Percentiles rank a stretch among this genome's conserved stretches.
These are phyloP conservation scores for Falcunculus frontatus DNA, from an alignment of 2,113 vertebrate genomes.

Conservation along the genomic window DNA sequence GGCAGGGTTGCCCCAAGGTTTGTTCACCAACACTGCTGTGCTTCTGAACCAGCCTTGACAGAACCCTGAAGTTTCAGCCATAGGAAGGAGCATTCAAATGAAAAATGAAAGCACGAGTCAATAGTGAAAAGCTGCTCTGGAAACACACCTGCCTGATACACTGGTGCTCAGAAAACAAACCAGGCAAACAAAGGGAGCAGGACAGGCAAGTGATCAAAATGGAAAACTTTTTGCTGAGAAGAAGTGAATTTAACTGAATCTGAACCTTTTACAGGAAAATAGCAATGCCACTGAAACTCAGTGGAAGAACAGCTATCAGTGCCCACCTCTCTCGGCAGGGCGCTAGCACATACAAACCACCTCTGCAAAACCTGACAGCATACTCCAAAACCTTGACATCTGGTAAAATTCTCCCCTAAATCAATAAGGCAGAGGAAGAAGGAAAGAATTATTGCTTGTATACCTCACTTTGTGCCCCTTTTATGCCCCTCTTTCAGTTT, in stretches of 20 bases:
- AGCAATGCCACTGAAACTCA: not conserved
- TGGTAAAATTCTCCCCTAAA: not conserved
- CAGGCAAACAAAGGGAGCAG: not conserved
- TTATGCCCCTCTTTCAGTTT: not conserved
- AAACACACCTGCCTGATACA: not conserved
- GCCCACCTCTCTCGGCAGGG: not conserved
- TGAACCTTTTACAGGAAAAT: not conserved
- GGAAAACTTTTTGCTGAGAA: not conserved
- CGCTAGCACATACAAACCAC: not conserved
- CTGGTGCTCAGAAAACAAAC: not conserved
- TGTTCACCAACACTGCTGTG: not conserved
- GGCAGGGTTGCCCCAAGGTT: constrained; percentile 19
- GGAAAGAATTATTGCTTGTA: not conserved
- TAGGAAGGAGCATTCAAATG: not conserved
- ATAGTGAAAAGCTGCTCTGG: constrained; percentile 2
- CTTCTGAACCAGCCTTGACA: constrained; percentile 8
- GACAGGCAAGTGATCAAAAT: not conserved
- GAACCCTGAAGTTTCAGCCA: constrained; percentile 7
- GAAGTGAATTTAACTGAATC: not conserved
- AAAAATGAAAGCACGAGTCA: not conserved
- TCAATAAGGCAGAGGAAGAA: not conserved
- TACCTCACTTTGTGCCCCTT: not conserved
- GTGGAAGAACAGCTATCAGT: not conserved
- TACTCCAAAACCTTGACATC: not conserved
- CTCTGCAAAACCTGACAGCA: not conserved